Evolutionary conservation across 2,113 vertebrate genomes (phyloP).

Genomic region (Dipodomys spectabilis): DNA sequence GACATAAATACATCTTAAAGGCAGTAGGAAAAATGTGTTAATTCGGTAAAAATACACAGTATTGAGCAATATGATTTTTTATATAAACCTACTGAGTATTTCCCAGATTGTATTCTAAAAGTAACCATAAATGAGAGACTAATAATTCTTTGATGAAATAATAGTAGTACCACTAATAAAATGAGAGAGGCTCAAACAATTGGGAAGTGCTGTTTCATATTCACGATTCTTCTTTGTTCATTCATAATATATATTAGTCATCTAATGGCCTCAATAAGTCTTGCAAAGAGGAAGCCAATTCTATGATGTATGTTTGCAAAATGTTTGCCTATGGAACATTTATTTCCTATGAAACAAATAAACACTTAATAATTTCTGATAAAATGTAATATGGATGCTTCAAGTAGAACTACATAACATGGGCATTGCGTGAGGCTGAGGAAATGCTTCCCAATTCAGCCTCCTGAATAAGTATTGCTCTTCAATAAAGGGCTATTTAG

Average conservation of each 20-base stretch:
- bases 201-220: not conserved
- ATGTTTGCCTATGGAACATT: not conserved
- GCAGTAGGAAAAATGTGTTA: not conserved
- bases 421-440: not conserved
- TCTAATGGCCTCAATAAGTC: not conserved
- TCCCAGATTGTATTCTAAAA: not conserved
- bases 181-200: not conserved
- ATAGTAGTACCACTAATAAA: not conserved
- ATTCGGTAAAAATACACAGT: not conserved
- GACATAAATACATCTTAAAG: not conserved
- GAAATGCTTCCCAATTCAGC: fast-evolving
- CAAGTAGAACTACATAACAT: fast-evolving
- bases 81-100: not conserved
- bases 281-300: not conserved
- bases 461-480: not conserved
- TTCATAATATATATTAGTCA: not conserved
- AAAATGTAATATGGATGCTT: not conserved
- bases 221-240: not conserved
- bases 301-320: not conserved
- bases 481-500: not conserved
- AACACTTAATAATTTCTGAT: not conserved
- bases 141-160: not conserved
- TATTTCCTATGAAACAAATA: not conserved
- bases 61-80: not conserved
- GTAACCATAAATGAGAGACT: not conserved